phyloP scores from a whole-genome alignment of 92 coral and sea anemone genomes.

The Porites evermanni region DNA sequence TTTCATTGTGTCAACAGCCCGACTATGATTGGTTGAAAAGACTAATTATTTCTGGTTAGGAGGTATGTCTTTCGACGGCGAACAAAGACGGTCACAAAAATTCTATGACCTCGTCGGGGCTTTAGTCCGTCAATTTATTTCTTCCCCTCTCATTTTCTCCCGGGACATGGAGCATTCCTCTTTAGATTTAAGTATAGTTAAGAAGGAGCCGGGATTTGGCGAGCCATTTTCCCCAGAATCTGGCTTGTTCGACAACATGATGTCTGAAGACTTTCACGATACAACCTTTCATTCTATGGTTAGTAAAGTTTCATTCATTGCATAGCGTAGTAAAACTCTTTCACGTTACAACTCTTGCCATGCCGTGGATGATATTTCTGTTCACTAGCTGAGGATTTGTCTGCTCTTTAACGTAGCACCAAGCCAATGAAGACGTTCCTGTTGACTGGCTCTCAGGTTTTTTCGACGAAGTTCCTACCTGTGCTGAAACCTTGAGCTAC shows the following conservation, averaged over 20 bases:
- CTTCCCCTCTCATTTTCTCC: slow-evolving; percentile 21
- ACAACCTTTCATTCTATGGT: slow-evolving; percentile 83
- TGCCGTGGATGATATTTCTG: neutral
- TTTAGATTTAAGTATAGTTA: slow-evolving; percentile 86
- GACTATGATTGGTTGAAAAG: slow-evolving; percentile 69
- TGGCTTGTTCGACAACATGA: slow-evolving; percentile 85
- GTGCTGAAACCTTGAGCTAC: slow-evolving; percentile 71
- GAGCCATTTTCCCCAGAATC: slow-evolving; percentile 83
- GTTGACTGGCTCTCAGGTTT: slow-evolving; percentile 98
- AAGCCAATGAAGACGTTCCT: slow-evolving; percentile 85
- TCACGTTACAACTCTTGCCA: neutral
- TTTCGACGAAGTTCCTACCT: slow-evolving; percentile 83
- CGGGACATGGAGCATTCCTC: slow-evolving; percentile 77
- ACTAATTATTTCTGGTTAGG: slow-evolving; percentile 58
- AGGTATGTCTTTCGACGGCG: slow-evolving; percentile 62
- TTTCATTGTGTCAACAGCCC: neutral
- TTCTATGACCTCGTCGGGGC: slow-evolving; percentile 43
- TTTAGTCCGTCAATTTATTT: slow-evolving; percentile 12
- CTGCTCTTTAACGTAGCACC: slow-evolving; percentile 47
- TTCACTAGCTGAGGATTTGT: neutral
- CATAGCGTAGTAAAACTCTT: slow-evolving; percentile 48
- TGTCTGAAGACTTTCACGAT: slow-evolving; percentile 87
- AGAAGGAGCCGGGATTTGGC: slow-evolving; percentile 85
- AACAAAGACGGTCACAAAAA: slow-evolving; percentile 66
- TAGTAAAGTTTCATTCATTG: slow-evolving; percentile 41